phyloP scores from a whole-genome alignment of 2,113 vertebrate genomes.

The Ophthalmotilapia sp. region DNA sequence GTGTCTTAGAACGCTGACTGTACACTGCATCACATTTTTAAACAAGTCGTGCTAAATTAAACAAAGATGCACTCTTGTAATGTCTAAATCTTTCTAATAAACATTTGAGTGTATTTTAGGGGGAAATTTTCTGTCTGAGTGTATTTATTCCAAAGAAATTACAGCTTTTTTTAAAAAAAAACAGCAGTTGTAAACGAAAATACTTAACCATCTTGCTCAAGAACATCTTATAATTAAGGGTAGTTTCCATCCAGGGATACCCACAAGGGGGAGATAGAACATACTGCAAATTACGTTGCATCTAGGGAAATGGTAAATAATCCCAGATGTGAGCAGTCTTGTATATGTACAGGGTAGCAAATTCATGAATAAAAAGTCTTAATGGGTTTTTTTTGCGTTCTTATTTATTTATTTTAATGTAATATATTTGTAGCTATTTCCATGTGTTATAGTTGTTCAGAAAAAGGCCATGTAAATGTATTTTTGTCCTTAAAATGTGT shows the following conservation, averaged over 20 bases:
- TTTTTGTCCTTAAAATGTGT: background rate
- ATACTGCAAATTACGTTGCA: background rate
- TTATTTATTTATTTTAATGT: background rate
- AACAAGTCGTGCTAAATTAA: slow-evolving; percentile 57
- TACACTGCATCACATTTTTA: slow-evolving; percentile 62
- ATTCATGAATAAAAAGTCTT: background rate
- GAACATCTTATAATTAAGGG: background rate
- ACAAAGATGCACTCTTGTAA: slow-evolving; percentile 61
- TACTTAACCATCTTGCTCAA: background rate
- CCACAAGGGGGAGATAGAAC: background rate
- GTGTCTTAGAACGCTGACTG: slow-evolving; percentile 26
- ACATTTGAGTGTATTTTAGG: slow-evolving; percentile 62
- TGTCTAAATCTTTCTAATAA: slow-evolving; percentile 69
- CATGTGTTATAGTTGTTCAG: background rate
- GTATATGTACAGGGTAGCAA: background rate
- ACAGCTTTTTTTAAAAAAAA: background rate
- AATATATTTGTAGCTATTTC: background rate
- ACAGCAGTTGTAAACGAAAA: background rate
- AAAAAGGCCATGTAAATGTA: background rate
- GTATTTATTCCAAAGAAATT: slow-evolving; percentile 14
- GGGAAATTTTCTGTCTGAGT: slow-evolving; percentile 5
- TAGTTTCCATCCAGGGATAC: background rate
- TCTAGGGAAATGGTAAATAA: background rate
- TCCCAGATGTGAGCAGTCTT: background rate
- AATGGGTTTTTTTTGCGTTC: background rate